Evolutionary conservation across 2,797 vertebrate genomes (phyloP).

Genomic region (Bovichtus diacanthus): DNA sequence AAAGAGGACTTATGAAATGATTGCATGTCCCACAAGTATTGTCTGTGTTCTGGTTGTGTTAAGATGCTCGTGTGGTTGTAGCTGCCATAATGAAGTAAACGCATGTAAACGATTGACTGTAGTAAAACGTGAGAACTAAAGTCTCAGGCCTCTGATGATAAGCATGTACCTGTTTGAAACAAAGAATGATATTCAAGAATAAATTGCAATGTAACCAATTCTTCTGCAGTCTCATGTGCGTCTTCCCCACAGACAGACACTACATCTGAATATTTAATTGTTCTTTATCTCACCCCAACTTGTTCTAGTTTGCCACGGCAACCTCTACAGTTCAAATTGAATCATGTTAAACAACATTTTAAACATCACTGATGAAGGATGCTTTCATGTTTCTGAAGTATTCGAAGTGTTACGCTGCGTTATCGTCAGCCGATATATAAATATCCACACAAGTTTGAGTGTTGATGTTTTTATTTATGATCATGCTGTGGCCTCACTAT

Average conservation of each 20-base stretch:
- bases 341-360: background rate
- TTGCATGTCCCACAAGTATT: background rate
- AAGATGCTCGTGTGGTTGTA: background rate
- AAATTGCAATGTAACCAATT: background rate
- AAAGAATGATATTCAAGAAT: background rate
- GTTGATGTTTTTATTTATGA: background rate
- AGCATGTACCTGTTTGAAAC: background rate
- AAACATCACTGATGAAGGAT: background rate
- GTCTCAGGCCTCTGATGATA: background rate
- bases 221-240: background rate
- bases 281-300: too few relatives aligned
- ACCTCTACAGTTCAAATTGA: background rate
- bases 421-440: background rate
- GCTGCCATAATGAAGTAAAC: background rate
- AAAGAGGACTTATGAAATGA: background rate
- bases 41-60: background rate
- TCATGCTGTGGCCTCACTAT: background rate
- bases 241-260: background rate
- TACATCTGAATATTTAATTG: background rate
- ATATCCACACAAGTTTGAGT: background rate
- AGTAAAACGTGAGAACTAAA: constrained; percentile 2
- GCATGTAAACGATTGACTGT: background rate
- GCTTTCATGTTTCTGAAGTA: background rate
- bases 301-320: too few relatives aligned
- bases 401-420: background rate